phyloP scores from a whole-genome alignment of 2,888 invertebrate species.

The Augiades crinisus region DNA sequence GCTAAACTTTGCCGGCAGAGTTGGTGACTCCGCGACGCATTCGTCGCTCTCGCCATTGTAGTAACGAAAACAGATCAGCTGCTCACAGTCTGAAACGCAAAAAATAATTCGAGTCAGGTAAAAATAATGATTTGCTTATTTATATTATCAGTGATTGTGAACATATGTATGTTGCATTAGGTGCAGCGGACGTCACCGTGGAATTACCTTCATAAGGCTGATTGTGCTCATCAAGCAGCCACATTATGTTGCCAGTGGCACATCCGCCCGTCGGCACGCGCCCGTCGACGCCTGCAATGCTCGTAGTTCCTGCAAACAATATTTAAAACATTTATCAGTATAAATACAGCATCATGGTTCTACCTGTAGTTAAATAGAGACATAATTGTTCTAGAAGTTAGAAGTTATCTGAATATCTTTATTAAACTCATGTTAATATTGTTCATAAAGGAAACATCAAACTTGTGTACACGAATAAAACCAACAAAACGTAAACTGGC shows the following conservation, averaged over 20 bases:
- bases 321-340: too few relatives aligned
- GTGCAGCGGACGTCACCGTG: background rate
- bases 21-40: slow-evolving; percentile 83
- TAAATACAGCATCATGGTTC: too few relatives aligned
- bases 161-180: background rate
- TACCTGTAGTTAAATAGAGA: too few relatives aligned
- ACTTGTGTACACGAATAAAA: slow-evolving; percentile 1
- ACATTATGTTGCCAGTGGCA: slow-evolving; percentile 84
- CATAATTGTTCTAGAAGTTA: too few relatives aligned
- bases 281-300: slow-evolving; percentile 57
- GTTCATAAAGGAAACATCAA: background rate
- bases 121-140: too few relatives aligned
- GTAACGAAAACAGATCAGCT: slow-evolving; percentile 86
- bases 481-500: slow-evolving; percentile 36
- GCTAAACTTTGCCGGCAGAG: slow-evolving; percentile 68
- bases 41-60: slow-evolving; percentile 84
- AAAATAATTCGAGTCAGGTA: too few relatives aligned
- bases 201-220: slow-evolving; percentile 82
- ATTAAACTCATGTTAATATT: background rate
- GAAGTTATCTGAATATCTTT: too few relatives aligned
- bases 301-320: slow-evolving; percentile 60
- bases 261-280: slow-evolving; percentile 81
- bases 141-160: too few relatives aligned
- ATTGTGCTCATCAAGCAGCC: slow-evolving; percentile 86
- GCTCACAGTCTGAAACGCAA: slow-evolving; percentile 83